A percentile compares a stretch with the other conserved stretches of the same genome.
phyloP scores from a whole-genome alignment of 2,797 vertebrate genomes.

The Amphiprion clarkii region DNA sequence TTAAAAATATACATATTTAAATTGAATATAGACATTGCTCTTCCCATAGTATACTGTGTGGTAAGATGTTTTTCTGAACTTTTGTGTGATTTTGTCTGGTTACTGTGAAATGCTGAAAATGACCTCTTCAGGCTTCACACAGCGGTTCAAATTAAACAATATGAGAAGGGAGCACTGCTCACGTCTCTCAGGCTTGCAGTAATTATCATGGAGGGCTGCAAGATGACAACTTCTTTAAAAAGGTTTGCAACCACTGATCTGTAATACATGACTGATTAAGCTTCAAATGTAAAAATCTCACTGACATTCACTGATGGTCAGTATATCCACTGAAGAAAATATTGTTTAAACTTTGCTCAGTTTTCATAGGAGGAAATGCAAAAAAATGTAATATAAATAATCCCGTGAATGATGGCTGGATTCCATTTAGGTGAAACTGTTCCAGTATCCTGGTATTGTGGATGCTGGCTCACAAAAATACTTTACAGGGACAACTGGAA shows the following conservation, averaged over 20 bases:
- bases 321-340: background rate
- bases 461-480: constrained; percentile 5
- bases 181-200: background rate
- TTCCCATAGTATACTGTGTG: no score
- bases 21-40: no score
- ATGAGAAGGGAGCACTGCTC: background rate
- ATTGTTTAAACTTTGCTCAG: background rate
- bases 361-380: constrained; percentile 14
- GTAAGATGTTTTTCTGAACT: no score
- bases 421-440: constrained; percentile 26
- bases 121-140: background rate
- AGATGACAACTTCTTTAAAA: background rate
- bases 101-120: background rate
- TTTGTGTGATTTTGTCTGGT: no score
- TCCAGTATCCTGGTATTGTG: constrained; percentile 3
- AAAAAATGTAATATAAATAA: background rate
- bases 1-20: no score
- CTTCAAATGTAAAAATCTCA: background rate
- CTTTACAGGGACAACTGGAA: background rate
- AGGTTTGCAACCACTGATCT: background rate
- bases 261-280: background rate
- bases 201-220: no score
- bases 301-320: constrained; percentile 5
- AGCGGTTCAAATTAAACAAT: background rate
- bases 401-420: constrained; percentile 19